Evolutionary conservation across 2,113 vertebrate genomes (phyloP).

Genomic region (Gymnarchus niloticus): DNA sequence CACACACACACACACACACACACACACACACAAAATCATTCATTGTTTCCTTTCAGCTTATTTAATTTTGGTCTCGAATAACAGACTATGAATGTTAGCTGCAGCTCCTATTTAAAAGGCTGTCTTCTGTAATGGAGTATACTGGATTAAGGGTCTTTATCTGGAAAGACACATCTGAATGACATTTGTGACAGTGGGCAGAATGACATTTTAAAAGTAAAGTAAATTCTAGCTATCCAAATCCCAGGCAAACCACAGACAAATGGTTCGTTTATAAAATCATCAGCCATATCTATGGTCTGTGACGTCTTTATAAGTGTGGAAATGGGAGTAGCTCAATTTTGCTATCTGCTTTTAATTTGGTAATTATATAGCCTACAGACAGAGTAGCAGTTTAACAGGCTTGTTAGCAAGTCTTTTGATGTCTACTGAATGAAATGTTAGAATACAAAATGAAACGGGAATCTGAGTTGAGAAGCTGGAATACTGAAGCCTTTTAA

Average conservation of each 20-base stretch:
- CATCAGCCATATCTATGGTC: background rate
- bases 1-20: no score
- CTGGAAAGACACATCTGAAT: background rate
- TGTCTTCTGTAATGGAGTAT: background rate
- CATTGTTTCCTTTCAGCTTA: background rate
- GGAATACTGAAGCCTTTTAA: background rate
- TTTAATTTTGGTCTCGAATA: background rate
- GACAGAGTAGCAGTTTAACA: background rate
- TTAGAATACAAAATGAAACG: background rate
- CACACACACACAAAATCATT: no score
- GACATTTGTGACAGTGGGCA: background rate
- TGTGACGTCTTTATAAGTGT: background rate
- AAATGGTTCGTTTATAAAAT: background rate
- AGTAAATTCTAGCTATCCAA: background rate
- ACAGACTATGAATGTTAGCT: background rate
- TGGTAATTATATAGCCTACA: background rate
- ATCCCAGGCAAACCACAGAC: background rate
- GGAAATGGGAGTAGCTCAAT: background rate
- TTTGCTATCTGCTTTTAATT: background rate
- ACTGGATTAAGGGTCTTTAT: background rate
- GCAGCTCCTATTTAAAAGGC: background rate
- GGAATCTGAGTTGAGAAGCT: background rate
- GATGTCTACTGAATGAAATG: background rate
- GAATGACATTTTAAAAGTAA: background rate
- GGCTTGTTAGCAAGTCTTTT: background rate